Evolutionary conservation across 2,888 invertebrate genomes (phyloP), one percentile per base, ranked within the genome.

Genomic region (Tortrix viridana): DNA sequence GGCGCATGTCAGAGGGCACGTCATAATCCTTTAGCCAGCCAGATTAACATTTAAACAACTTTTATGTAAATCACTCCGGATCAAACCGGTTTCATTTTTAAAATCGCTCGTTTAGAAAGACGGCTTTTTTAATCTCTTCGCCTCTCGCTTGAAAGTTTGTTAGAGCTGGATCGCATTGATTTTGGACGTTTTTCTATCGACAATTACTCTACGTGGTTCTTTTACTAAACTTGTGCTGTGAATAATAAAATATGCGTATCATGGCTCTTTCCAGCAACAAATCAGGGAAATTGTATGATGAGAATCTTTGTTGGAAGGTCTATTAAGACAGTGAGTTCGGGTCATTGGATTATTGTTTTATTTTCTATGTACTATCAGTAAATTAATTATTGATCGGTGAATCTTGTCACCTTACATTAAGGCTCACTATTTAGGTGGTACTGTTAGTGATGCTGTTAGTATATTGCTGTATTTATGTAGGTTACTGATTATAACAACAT

Each of bases 11-110:
- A 81, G 78, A 83, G 86, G 84, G 84, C 80, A 86, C 79, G 80
- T 86, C 83, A 85, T 85, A 86, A 86, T 84, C 83, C 81, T 68
- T 69, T 74, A 80, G 79, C 79, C 75, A 79, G 79, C 80, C 75
- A 80, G 86, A 90, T 90, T 91, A 89, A 88, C 90, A 91, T 91
- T 89, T 91, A 89, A 88, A 90, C 88, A 88, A 89, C 86, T 85
- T 91, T 89, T 90, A 91, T 91, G 90, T 85, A 88, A 90, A 91
- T 89, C 80, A 71, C 74, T 74, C 66, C 71, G 78, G 74, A 80
- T 66, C 57, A 81, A 65, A 79, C 77, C 74, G 72, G 79, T 80
- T 81, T 79, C 78, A 81, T 85, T 84, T 84, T 81, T 81, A 75
- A 81, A 80, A 77, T 79, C 79, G 41, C 49, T 32, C 65, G 66